Percentiles rank a stretch among this genome's conserved stretches.
These are phyloP conservation scores for Chauna torquata DNA, from an alignment of 2,113 vertebrate genomes.

Conservation along the genomic window DNA sequence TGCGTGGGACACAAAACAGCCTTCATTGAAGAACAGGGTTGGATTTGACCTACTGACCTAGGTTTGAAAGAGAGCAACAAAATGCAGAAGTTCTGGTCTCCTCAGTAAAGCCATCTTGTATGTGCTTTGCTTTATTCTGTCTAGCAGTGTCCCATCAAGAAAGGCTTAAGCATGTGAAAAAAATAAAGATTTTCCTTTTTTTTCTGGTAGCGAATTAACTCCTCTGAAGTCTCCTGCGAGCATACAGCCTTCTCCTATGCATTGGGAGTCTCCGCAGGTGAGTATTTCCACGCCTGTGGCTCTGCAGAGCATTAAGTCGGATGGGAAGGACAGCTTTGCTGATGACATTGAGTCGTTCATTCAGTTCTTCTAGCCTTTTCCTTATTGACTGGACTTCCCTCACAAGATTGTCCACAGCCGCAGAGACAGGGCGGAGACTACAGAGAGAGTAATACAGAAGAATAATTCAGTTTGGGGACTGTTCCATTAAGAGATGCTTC, in stretches of 20 bases:
- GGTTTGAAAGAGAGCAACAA: neutral
- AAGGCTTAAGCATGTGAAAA: slow-evolving; percentile 2
- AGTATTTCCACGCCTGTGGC: slow-evolving; percentile 50
- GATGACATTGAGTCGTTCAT: slow-evolving; percentile 50
- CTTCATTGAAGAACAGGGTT: neutral
- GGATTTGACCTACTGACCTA: neutral
- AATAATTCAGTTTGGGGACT: neutral
- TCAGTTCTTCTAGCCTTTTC: slow-evolving; percentile 67
- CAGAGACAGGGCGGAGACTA: slow-evolving; percentile 69
- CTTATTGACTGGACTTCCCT: slow-evolving; percentile 61
- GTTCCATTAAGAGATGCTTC: neutral
- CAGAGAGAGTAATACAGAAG: neutral
- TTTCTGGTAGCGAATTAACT: neutral
- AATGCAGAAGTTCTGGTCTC: neutral
- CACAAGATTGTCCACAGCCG: slow-evolving; percentile 68
- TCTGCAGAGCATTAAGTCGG: slow-evolving; percentile 39
- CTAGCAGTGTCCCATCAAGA: neutral
- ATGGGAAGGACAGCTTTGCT: slow-evolving; percentile 29
- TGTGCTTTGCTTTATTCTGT: neutral
- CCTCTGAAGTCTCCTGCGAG: slow-evolving; percentile 33
- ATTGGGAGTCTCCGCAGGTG: slow-evolving; percentile 34
- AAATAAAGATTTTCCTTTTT: neutral
- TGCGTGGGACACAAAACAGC: neutral
- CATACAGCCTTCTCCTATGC: slow-evolving; percentile 45
- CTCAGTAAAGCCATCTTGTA: neutral